A percentile compares a stretch with the other conserved stretches of the same genome.
Conservation (phyloP, 2,888 invertebrate species). For the Cryptocephalus moraei region DNA sequence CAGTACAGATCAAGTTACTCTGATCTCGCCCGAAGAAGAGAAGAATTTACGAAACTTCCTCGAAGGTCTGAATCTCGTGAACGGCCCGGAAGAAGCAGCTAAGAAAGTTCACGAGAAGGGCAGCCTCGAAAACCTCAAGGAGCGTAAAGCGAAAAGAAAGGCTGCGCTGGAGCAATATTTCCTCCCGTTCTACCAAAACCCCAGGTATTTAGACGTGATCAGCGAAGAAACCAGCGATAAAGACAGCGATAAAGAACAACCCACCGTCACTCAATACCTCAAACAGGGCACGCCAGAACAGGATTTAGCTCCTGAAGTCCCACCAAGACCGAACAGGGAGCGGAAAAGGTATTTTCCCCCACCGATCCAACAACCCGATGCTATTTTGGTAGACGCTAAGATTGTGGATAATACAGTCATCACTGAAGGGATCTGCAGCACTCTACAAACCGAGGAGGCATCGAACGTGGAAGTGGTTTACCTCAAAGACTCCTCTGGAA, state of each 20-base stretch:
- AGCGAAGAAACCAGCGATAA: constrained; percentile 64
- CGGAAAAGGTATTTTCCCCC: constrained; percentile 7
- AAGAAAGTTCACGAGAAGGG: constrained; percentile 16
- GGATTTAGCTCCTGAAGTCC: constrained; percentile 12
- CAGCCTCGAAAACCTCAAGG: constrained; percentile 24
- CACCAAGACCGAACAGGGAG: constrained; percentile 8
- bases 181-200: constrained; percentile 47
- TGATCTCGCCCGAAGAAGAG: constrained; percentile 49
- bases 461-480: constrained; percentile 53
- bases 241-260: constrained; percentile 42
- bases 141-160: constrained; percentile 43
- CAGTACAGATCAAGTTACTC: constrained; percentile 14
- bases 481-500: constrained; percentile 37
- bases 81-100: constrained; percentile 37
- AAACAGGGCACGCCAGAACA: constrained; percentile 27
- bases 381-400: constrained; percentile 50
- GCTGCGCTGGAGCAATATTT: constrained; percentile 47
- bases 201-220: constrained; percentile 64
- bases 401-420: constrained; percentile 27
- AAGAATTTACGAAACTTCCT: constrained; percentile 45
- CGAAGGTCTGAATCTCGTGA: constrained; percentile 45
- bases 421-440: constrained; percentile 48
- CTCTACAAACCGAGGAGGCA: constrained; percentile 22
- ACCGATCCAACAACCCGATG: constrained; percentile 15
- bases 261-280: constrained; percentile 21